Conservation (phyloP, 2,888 invertebrate genomes). For the Ceramica pisi region DNA sequence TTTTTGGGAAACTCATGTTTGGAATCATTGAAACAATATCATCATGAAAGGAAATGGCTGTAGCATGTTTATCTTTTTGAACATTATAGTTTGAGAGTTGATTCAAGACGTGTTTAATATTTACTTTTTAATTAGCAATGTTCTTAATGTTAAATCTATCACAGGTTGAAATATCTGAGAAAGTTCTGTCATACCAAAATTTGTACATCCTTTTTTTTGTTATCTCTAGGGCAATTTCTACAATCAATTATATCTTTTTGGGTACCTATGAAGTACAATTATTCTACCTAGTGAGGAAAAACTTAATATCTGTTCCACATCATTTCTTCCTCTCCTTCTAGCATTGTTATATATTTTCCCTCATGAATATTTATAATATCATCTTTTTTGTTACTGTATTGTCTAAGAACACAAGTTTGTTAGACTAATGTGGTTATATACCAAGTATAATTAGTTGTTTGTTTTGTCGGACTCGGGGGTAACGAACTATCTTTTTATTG, state of each 20-base stretch:
- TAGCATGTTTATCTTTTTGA: constrained; percentile 11
- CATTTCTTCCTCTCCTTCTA: constrained; percentile 1
- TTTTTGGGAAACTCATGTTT: constrained; percentile 42
- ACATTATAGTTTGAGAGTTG: background rate
- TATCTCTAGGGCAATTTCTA: too few species aligned
- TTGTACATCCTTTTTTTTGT: too few species aligned
- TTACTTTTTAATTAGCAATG: background rate
- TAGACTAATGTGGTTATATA: constrained; percentile 29
- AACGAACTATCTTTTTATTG: constrained; percentile 48
- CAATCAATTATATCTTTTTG: too few species aligned
- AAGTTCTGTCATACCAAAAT: background rate
- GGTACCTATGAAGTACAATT: background rate
- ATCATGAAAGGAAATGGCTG: constrained; percentile 22
- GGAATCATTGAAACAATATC: constrained; percentile 26
- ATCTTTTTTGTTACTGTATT: constrained; percentile 30
- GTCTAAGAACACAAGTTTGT: constrained; percentile 15
- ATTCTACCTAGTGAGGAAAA: background rate
- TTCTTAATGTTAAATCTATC: background rate
- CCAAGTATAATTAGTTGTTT: constrained; percentile 46
- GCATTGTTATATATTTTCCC: constrained; percentile 40
- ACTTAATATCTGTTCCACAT: background rate
- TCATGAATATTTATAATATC: constrained; percentile 33
- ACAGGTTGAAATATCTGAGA: background rate
- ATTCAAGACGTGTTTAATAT: background rate
- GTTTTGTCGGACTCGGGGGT: constrained; percentile 37